A percentile compares a stretch with the other conserved stretches of the same genome.
phyloP scores from a whole-genome alignment of 2,113 vertebrate genomes.

The Oreotrochilus melanogaster region DNA sequence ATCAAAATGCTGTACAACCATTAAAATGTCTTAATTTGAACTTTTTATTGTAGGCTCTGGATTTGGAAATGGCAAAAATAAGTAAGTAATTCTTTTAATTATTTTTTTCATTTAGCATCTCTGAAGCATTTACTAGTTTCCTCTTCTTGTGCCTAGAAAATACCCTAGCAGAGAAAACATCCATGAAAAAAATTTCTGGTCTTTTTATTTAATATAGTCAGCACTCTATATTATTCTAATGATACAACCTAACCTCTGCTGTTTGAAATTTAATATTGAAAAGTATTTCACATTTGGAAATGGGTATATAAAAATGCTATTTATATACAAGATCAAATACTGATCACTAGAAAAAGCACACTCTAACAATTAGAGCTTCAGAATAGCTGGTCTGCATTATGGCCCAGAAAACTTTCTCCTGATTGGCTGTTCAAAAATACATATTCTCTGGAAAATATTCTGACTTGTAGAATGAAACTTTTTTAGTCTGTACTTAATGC shows the following conservation, averaged over 20 bases:
- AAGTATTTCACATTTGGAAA: neutral
- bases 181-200: neutral
- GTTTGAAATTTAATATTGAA: neutral
- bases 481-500: neutral
- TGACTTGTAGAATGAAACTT: neutral
- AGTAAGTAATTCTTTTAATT: conserved; percentile 52
- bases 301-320: neutral
- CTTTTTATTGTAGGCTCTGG: conserved; percentile 64
- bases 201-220: neutral
- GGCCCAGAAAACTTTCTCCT: neutral
- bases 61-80: conserved; percentile 71
- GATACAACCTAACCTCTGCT: neutral
- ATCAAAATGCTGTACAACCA: neutral
- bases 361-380: neutral
- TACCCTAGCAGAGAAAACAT: neutral
- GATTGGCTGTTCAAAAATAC: neutral
- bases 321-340: conserved; percentile 10
- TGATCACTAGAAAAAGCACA: neutral
- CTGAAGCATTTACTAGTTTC: neutral
- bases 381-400: neutral
- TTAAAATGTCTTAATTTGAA: conserved; percentile 17
- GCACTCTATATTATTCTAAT: neutral
- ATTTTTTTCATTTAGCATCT: neutral
- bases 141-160: neutral
- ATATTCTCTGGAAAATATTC: neutral